Conservation (phyloP, 2,888 invertebrate genomes). For the Callimorpha dominula region DNA sequence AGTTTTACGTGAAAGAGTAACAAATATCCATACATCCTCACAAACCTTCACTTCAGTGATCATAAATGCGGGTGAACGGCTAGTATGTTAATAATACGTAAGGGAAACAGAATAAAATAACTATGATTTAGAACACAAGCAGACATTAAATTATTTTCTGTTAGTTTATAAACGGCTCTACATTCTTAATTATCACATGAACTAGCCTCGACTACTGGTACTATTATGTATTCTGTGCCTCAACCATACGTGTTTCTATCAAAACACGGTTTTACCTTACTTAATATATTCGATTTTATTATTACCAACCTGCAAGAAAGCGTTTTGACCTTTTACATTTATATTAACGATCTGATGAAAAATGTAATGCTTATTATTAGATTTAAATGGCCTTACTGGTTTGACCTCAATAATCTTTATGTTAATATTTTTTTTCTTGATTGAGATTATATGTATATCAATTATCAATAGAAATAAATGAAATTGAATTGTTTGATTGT, state of each 20-base stretch:
- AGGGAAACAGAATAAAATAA: background rate
- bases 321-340: conserved; percentile 11
- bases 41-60: no score
- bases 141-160: background rate
- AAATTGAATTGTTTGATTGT: no score
- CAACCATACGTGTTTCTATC: no score
- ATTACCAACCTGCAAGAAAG: conserved; percentile 1
- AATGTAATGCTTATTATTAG: conserved; percentile 12
- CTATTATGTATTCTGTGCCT: no score
- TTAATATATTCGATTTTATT: conserved; percentile 8
- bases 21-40: no score
- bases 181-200: background rate
- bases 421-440: background rate
- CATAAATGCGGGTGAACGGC: no score
- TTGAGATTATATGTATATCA: background rate
- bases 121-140: background rate
- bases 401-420: background rate
- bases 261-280: background rate
- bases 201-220: conserved; percentile 9
- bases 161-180: background rate
- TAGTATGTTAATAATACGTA: background rate
- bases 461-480: no score
- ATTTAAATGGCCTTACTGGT: conserved; percentile 3
- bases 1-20: no score
- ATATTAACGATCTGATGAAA: conserved; percentile 1